phyloP scores from a whole-genome alignment of 1,140 invertebrate genomes.

The Dreissena rostriformis region DNA sequence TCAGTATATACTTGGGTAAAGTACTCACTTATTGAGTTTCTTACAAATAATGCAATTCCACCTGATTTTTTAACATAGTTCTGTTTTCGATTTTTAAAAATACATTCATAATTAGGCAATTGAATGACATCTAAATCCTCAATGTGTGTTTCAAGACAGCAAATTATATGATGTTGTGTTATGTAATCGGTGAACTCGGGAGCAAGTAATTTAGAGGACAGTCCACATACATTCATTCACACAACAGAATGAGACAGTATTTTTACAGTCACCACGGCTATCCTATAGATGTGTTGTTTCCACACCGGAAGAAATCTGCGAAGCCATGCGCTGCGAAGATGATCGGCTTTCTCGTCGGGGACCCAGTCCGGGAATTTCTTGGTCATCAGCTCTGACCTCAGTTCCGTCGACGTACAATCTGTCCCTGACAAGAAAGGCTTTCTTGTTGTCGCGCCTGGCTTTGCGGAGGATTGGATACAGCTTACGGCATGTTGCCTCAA shows the following conservation, averaged over 20 bases:
- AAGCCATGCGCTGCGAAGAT: not conserved
- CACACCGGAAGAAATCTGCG: not conserved
- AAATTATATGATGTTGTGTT: not conserved
- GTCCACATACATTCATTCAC: constrained; percentile 13
- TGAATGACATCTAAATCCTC: not conserved
- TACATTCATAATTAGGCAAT: not conserved
- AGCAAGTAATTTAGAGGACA: not conserved
- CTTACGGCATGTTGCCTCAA: not conserved
- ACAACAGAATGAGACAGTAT: not conserved
- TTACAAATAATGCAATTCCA: not conserved
- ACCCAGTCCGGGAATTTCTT: not conserved
- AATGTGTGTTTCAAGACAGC: not conserved
- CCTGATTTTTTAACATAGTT: constrained; percentile 6
- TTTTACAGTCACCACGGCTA: not conserved
- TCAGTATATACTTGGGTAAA: not conserved
- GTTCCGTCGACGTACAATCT: not conserved
- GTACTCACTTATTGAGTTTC: not conserved
- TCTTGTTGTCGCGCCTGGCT: not conserved
- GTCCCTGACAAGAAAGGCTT: not conserved
- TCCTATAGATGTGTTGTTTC: not conserved
- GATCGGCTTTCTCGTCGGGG: not conserved
- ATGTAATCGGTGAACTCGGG: constrained; percentile 2
- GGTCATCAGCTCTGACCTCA: not conserved
- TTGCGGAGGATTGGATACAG: not conserved
- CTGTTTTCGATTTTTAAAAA: constrained; percentile 8